Percentiles rank a stretch among this genome's conserved stretches.
phyloP scores from a whole-genome alignment of 2,113 vertebrate species.

The Sinocyclocheilus anshuiensis region DNA sequence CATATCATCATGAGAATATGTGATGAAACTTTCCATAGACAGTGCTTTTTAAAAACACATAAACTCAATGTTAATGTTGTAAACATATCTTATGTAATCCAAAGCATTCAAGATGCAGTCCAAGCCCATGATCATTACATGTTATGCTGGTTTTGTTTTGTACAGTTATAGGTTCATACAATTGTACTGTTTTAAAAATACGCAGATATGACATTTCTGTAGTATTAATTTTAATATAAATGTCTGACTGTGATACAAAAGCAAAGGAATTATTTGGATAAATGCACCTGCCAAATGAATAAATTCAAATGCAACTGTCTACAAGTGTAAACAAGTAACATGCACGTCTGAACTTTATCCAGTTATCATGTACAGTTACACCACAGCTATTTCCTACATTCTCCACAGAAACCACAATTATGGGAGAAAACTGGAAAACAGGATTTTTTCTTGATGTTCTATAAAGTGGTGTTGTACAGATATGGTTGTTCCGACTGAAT shows the following conservation, averaged over 20 bases:
- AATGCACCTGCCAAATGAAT: neutral
- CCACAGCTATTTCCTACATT: neutral
- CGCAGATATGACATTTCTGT: neutral
- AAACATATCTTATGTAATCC: neutral
- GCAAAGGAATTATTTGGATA: neutral
- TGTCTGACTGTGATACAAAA: neutral
- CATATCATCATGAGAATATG: neutral
- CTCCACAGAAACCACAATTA: slow-evolving; percentile 6
- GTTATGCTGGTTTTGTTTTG: neutral
- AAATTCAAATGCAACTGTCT: neutral
- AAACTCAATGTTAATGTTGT: neutral
- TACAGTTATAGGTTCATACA: neutral
- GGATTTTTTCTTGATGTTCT: neutral
- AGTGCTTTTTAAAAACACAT: neutral
- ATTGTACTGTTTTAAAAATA: slow-evolving; percentile 2
- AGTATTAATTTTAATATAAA: neutral
- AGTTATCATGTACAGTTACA: neutral
- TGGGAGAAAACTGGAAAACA: neutral
- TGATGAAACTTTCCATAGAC: slow-evolving; percentile 21
- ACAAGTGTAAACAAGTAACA: neutral
- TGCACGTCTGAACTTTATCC: neutral
- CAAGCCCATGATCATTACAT: neutral
- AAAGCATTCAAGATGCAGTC: neutral
- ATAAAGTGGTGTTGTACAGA: neutral
- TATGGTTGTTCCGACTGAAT: neutral